Conservation (phyloP, 2,888 invertebrate genomes). For the Seira musarum region DNA sequence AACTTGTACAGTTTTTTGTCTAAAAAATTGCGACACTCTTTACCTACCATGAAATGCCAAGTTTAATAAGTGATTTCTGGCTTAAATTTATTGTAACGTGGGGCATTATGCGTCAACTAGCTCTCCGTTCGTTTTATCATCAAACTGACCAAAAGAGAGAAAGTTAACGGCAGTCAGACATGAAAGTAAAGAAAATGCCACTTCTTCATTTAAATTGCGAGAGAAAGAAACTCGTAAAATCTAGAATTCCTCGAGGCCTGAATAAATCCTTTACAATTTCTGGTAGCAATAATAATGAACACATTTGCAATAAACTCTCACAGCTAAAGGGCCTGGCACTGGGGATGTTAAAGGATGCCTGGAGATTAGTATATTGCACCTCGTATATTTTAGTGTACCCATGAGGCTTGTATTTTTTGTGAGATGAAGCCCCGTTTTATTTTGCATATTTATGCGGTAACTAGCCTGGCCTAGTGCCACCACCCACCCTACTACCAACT, state of each 20-base stretch:
- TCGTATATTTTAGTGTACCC: conserved; percentile 65
- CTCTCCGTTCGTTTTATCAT: neutral
- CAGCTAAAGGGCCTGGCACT: neutral
- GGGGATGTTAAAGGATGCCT: conserved; percentile 54
- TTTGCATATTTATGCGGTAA: conserved; percentile 63
- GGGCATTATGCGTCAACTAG: no score
- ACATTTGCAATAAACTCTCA: conserved; percentile 2
- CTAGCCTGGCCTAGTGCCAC: conserved; percentile 8
- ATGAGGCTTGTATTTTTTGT: conserved; percentile 64
- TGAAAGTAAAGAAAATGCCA: neutral
- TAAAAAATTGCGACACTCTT: no score
- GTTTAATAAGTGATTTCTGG: no score
- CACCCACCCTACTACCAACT: neutral
- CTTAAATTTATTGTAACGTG: no score
- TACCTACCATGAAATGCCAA: no score
- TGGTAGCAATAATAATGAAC: conserved; percentile 1
- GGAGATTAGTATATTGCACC: conserved; percentile 55
- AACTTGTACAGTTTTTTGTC: no score
- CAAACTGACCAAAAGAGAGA: neutral
- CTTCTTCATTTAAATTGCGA: conserved; percentile 4
- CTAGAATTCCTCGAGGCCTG: conserved; percentile 3
- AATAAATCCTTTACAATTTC: conserved; percentile 6
- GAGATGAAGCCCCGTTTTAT: conserved; percentile 66
- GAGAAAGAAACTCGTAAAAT: neutral
- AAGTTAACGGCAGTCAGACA: neutral